Evolutionary conservation across 2,888 invertebrate genomes (phyloP).

Genomic region (Tricholauxania praeusta): DNA sequence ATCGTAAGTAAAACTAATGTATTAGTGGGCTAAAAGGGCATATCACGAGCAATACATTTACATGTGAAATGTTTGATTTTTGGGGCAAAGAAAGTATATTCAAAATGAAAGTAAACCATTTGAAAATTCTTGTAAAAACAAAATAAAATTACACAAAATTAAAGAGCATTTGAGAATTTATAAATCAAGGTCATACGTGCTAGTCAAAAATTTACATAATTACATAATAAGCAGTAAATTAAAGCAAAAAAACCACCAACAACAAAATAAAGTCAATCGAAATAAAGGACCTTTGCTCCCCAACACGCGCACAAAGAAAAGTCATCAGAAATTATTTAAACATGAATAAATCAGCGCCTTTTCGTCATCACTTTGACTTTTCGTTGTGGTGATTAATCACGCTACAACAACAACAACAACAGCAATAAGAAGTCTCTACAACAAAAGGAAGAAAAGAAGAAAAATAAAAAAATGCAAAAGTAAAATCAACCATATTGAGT

Average conservation of each 20-base stretch:
- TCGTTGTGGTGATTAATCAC: constrained; percentile 27
- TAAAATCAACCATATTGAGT: constrained; percentile 9
- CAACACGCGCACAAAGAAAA: background rate
- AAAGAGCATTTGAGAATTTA: too few relatives aligned
- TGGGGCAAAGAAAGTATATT: too few relatives aligned
- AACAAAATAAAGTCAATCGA: background rate
- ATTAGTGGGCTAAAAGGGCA: too few relatives aligned
- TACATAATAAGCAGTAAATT: background rate
- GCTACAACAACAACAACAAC: background rate
- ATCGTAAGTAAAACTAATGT: too few relatives aligned
- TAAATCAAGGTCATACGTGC: too few relatives aligned
- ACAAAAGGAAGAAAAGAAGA: background rate
- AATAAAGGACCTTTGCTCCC: background rate
- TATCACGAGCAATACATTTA: too few relatives aligned
- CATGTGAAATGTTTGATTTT: too few relatives aligned
- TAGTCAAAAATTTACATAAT: too few relatives aligned
- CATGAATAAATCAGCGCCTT: constrained; percentile 24
- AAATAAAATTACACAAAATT: too few relatives aligned
- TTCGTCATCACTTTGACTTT: constrained; percentile 8
- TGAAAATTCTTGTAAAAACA: too few relatives aligned
- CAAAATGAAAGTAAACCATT: too few relatives aligned
- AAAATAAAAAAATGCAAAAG: background rate
- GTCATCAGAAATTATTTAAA: constrained; percentile 24
- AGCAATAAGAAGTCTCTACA: background rate
- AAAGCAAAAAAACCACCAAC: background rate